Percentiles rank a stretch among this genome's conserved stretches.
Evolutionary conservation across 92 coral and sea anemone genomes (phyloP).

Genomic region (Phymanthus crucifer): DNA sequence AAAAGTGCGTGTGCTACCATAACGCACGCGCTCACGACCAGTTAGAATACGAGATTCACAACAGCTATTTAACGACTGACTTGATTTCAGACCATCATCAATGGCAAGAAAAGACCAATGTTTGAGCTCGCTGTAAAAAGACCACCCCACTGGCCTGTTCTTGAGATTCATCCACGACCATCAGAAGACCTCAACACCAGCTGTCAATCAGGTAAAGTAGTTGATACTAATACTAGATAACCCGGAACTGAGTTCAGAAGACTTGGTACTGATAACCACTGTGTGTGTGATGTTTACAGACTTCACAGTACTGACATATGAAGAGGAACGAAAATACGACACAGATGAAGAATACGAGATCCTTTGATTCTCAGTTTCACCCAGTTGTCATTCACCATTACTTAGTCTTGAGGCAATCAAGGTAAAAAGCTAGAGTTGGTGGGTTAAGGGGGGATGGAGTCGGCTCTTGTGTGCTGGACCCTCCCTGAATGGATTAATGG

Average conservation of each 20-base stretch:
- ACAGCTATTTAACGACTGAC: no score
- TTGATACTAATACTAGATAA: not conserved
- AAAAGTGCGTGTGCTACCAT: no score
- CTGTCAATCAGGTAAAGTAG: conserved; percentile 64
- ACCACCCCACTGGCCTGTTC: conserved; percentile 96
- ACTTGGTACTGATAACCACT: not conserved
- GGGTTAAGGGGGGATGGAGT: no score
- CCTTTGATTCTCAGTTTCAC: conserved; percentile 15
- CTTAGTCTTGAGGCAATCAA: not conserved
- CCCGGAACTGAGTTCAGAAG: not conserved
- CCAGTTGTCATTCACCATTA: not conserved
- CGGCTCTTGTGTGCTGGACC: no score
- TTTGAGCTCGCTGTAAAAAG: conserved; percentile 81
- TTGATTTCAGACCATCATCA: conserved; percentile 58
- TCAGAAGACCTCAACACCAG: conserved; percentile 74
- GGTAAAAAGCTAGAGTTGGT: not conserved
- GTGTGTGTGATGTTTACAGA: conserved; percentile 45
- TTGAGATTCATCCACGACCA: conserved; percentile 72
- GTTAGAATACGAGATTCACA: no score
- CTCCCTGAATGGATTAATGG: no score
- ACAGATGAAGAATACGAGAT: conserved; percentile 97
- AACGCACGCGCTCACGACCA: no score
- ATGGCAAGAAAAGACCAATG: conserved; percentile 85
- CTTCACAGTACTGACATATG: conserved; percentile 79
- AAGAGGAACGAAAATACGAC: conserved; percentile 75